Percentiles rank a stretch among this genome's conserved stretches.
These are phyloP conservation scores for Chanos chanos DNA, from an alignment of 2,797 vertebrate species.

Conservation along the genomic window DNA sequence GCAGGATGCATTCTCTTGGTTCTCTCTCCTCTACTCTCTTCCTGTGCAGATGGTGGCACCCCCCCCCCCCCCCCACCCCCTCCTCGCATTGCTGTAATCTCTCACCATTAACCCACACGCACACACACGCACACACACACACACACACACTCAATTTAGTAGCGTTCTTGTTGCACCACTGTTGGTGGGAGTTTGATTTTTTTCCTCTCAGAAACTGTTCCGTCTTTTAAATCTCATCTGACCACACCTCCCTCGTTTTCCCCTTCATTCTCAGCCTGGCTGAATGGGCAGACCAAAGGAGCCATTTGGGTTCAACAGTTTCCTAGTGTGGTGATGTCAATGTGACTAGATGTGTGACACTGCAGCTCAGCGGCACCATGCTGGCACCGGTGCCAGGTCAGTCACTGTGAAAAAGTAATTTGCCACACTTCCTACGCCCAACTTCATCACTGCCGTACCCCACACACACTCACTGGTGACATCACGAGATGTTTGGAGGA, in stretches of 20 bases:
- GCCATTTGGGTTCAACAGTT: conserved; percentile 40
- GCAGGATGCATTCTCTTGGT: too few relatives aligned
- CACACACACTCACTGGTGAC: conserved; percentile 8
- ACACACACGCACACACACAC: not conserved
- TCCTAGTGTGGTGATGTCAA: conserved; percentile 33
- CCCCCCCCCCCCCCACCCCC: too few relatives aligned
- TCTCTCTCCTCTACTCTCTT: conserved; percentile 23
- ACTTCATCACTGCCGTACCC: not conserved
- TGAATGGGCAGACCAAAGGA: conserved; percentile 1
- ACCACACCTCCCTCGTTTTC: too few relatives aligned
- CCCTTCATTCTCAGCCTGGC: too few relatives aligned
- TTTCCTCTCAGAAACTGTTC: too few relatives aligned
- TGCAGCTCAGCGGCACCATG: conserved; percentile 35
- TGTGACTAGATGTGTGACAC: conserved; percentile 23
- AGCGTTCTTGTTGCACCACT: too few relatives aligned
- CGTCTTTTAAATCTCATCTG: too few relatives aligned
- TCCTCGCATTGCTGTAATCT: conserved; percentile 6
- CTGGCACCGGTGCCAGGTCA: conserved; percentile 24
- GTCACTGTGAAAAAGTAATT: conserved; percentile 28
- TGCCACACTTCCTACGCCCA: conserved; percentile 10
- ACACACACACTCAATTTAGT: not conserved
- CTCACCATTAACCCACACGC: conserved; percentile 4
- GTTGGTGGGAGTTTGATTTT: too few relatives aligned
- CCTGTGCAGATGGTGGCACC: conserved; percentile 36
- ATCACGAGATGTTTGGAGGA: conserved; percentile 1